phyloP scores from a whole-genome alignment of 2,888 invertebrate species.

The Drosophila gaucha region DNA sequence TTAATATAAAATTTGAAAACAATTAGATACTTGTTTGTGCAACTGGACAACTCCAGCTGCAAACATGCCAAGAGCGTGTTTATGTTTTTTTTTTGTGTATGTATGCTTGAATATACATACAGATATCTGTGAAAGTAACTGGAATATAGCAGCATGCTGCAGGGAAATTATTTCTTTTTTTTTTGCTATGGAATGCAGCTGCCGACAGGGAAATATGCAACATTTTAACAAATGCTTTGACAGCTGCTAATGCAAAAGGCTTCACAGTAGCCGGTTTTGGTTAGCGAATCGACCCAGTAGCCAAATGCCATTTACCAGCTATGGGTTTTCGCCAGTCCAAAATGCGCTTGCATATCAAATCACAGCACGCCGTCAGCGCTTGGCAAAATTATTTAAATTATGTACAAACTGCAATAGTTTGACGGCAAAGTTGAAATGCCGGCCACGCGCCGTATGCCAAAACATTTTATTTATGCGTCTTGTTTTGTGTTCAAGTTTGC shows the following conservation, averaged over 20 bases:
- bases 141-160: constrained; percentile 23
- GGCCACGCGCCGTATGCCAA: constrained; percentile 67
- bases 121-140: constrained; percentile 23
- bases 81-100: too few relatives aligned
- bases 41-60: neutral
- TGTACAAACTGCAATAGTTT: constrained; percentile 66
- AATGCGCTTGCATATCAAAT: constrained; percentile 41
- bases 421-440: constrained; percentile 62
- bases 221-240: constrained; percentile 76
- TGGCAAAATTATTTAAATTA: constrained; percentile 70
- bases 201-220: constrained; percentile 74
- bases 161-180: constrained; percentile 52
- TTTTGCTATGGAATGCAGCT: constrained; percentile 63
- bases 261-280: constrained; percentile 12
- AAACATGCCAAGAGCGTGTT: too few relatives aligned
- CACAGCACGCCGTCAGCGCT: constrained; percentile 60
- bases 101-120: neutral
- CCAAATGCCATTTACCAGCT: constrained; percentile 5
- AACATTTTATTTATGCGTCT: constrained; percentile 33
- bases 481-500: constrained; percentile 27
- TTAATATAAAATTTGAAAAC: neutral
- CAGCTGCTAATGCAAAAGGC: constrained; percentile 67
- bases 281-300: constrained; percentile 4
- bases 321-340: constrained; percentile 22
- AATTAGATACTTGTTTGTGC: neutral